A percentile compares a stretch with the other conserved stretches of the same genome.
Evolutionary conservation across 1,140 invertebrate species (phyloP).

Genomic region (Scaptodrosophila lebanonensis): DNA sequence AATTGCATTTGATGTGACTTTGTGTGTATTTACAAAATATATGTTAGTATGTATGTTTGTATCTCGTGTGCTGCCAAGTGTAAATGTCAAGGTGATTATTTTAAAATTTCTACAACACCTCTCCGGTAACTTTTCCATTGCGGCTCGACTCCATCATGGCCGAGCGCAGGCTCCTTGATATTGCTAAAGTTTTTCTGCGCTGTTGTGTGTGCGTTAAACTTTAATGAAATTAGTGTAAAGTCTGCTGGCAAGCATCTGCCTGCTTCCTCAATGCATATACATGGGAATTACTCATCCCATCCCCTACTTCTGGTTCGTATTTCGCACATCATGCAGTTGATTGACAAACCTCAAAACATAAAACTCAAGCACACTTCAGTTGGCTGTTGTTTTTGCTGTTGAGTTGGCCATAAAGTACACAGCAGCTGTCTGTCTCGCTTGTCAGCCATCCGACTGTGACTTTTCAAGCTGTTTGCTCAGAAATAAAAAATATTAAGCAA

Average conservation of each 20-base stretch:
- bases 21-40: slow-evolving; percentile 1
- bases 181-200: too few relatives aligned
- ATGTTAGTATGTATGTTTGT: not conserved
- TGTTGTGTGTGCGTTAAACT: slow-evolving; percentile 2
- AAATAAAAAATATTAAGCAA: too few relatives aligned
- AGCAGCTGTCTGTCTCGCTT: too few relatives aligned
- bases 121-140: too few relatives aligned
- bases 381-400: too few relatives aligned
- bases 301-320: too few relatives aligned
- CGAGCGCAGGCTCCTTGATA: too few relatives aligned
- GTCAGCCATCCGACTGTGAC: too few relatives aligned
- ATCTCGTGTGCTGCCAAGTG: slow-evolving; percentile 31
- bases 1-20: slow-evolving; percentile 44
- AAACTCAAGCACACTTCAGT: slow-evolving; percentile 4
- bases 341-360: slow-evolving; percentile 12
- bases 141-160: too few relatives aligned
- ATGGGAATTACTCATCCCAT: too few relatives aligned
- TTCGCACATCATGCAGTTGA: slow-evolving; percentile 15
- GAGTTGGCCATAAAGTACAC: slow-evolving; percentile 12
- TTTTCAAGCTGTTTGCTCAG: too few relatives aligned
- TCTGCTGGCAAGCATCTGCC: slow-evolving; percentile 15
- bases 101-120: slow-evolving; percentile 7
- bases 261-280: too few relatives aligned
- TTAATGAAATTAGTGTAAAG: slow-evolving; percentile 20
- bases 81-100: slow-evolving; percentile 48